Conservation (phyloP, 1,140 invertebrate species). For the Caenorhabditis remanei region DNA sequence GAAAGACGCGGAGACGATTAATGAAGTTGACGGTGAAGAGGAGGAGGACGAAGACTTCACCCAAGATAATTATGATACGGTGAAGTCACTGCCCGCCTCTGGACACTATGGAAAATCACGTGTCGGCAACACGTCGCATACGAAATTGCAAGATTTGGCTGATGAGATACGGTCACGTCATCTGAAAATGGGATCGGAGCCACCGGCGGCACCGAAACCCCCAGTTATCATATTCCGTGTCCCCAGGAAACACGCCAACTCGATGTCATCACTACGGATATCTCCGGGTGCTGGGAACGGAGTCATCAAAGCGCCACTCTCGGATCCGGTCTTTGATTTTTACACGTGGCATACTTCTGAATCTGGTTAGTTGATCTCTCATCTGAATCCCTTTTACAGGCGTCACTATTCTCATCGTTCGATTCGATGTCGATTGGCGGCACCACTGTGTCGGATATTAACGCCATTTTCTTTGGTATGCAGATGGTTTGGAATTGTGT, state of each 20-base stretch:
- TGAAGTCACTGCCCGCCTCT: slow-evolving; percentile 48
- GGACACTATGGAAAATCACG: slow-evolving; percentile 62
- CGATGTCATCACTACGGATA: slow-evolving; percentile 16
- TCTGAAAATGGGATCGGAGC: neutral
- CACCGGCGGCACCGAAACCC: neutral
- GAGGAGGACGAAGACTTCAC: slow-evolving; percentile 49
- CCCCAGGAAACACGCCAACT: slow-evolving; percentile 31
- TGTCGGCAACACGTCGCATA: slow-evolving; percentile 34
- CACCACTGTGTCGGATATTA: slow-evolving; percentile 69
- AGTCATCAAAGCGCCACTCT: slow-evolving; percentile 63
- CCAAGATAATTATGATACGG: slow-evolving; percentile 62
- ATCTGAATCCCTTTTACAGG: slow-evolving; percentile 67
- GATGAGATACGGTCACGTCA: slow-evolving; percentile 14
- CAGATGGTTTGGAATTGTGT: neutral
- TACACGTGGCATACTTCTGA: slow-evolving; percentile 74
- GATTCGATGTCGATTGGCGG: slow-evolving; percentile 63
- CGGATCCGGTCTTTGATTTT: slow-evolving; percentile 74
- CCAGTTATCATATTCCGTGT: slow-evolving; percentile 51
- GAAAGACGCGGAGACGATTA: slow-evolving; percentile 50
- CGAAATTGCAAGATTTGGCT: slow-evolving; percentile 18
- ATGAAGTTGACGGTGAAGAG: slow-evolving; percentile 23
- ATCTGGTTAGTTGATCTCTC: slow-evolving; percentile 66
- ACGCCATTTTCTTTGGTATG: slow-evolving; percentile 74
- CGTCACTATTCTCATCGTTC: slow-evolving; percentile 63
- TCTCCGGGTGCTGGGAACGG: neutral